A percentile compares a stretch with the other conserved stretches of the same genome.
phyloP scores from a whole-genome alignment of 2,113 vertebrate species.

The Zosterops pallidus region DNA sequence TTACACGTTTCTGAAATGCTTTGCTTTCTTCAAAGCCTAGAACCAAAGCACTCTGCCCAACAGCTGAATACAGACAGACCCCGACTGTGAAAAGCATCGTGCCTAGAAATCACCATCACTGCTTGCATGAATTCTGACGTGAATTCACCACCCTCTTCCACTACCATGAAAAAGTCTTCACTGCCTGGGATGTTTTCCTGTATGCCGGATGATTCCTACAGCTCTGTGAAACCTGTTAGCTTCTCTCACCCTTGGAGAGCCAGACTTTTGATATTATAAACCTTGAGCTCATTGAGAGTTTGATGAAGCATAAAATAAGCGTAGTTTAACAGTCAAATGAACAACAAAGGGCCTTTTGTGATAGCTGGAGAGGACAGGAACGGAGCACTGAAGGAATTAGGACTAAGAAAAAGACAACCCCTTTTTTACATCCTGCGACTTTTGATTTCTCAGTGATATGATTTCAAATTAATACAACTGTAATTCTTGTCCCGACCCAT shows the following conservation, averaged over 20 bases:
- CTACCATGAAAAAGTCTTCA: neutral
- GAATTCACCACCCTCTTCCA: neutral
- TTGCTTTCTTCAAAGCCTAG: neutral
- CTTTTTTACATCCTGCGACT: neutral
- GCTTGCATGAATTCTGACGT: neutral
- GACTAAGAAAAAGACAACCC: neutral
- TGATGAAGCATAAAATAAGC: conserved; percentile 42
- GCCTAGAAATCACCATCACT: neutral
- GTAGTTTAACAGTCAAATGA: conserved; percentile 28
- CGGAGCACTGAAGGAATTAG: neutral
- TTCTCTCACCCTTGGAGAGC: neutral
- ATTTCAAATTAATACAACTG: neutral
- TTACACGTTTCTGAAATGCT: neutral
- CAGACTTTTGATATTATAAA: conserved; percentile 25
- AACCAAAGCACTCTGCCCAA: neutral
- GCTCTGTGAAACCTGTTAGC: neutral
- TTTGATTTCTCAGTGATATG: neutral
- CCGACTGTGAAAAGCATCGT: neutral
- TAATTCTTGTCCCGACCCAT: neutral
- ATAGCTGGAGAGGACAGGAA: neutral
- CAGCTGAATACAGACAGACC: neutral
- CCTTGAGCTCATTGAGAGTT: conserved; percentile 1
- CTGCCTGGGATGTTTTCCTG: neutral
- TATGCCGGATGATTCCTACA: neutral
- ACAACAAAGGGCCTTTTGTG: conserved; percentile 39